These are phyloP conservation scores for Netelia inedita DNA, from an alignment of 2,888 invertebrate genomes.

Conservation along the genomic window DNA sequence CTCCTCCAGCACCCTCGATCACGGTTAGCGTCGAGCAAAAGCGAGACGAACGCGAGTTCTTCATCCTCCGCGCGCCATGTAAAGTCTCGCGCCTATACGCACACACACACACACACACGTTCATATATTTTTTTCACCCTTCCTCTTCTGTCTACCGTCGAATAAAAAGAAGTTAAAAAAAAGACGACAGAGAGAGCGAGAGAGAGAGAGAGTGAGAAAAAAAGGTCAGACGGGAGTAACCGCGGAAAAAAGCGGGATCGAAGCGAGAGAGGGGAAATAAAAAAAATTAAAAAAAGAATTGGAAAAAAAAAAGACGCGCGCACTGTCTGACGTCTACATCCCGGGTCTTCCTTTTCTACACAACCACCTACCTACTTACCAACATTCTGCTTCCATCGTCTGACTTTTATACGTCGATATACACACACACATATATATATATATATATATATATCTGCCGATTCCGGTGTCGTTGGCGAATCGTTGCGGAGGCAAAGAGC, in stretches of 20 bases:
- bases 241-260: slow-evolving; percentile 5
- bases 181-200: slow-evolving; percentile 16
- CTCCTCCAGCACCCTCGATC: slow-evolving; percentile 55
- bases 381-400: slow-evolving; percentile 3
- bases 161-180: slow-evolving; percentile 41
- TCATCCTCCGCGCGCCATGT: slow-evolving; percentile 2
- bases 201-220: background rate
- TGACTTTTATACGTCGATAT: slow-evolving; percentile 39
- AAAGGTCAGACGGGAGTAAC: slow-evolving; percentile 3
- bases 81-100: slow-evolving; percentile 14
- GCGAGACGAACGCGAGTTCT: slow-evolving; percentile 11
- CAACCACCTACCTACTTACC: background rate
- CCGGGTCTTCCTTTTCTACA: background rate
- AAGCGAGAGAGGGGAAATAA: background rate
- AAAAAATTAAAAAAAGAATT: slow-evolving; percentile 21
- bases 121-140: slow-evolving; percentile 23
- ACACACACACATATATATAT: background rate
- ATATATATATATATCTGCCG: background rate
- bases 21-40: slow-evolving; percentile 24
- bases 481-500: slow-evolving; percentile 9
- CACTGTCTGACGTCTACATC: too few species aligned
- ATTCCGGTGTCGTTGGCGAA: slow-evolving; percentile 47
- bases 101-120: background rate
- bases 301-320: background rate
- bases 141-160: slow-evolving; percentile 42